These are phyloP conservation scores for Aleiodes leptofemur DNA, from an alignment of 2,888 invertebrate genomes.

Conservation along the genomic window DNA sequence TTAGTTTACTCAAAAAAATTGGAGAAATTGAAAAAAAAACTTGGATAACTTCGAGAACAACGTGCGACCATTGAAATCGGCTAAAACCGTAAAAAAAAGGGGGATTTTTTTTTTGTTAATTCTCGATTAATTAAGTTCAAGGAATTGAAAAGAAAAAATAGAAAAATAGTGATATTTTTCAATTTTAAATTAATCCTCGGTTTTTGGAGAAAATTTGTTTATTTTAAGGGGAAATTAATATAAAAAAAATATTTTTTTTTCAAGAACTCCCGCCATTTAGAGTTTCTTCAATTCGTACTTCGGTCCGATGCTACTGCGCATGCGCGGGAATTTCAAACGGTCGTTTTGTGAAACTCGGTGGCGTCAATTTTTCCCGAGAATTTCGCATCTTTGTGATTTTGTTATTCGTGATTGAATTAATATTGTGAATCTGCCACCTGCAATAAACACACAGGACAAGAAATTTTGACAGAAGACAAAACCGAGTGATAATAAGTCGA, in stretches of 20 bases:
- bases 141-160: too few species aligned
- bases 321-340: too few species aligned
- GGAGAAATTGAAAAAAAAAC: neutral
- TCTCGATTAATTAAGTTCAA: too few species aligned
- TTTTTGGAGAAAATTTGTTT: neutral
- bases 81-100: neutral
- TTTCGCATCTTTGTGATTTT: neutral
- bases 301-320: too few species aligned
- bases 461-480: conserved; percentile 22
- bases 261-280: neutral
- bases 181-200: too few species aligned
- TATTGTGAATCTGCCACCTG: conserved; percentile 28
- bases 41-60: neutral
- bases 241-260: neutral
- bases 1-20: neutral
- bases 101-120: too few species aligned
- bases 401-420: conserved; percentile 1
- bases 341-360: too few species aligned
- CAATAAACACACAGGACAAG: conserved; percentile 15
- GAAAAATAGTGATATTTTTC: too few species aligned
- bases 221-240: neutral
- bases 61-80: conserved; percentile 13
- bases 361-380: too few species aligned
- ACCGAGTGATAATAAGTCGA: neutral
- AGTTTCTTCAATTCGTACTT: too few species aligned